Base-by-base conservation (phyloP, 2,113 vertebrate genomes). In the Phoxinus phoxinus region DNA sequence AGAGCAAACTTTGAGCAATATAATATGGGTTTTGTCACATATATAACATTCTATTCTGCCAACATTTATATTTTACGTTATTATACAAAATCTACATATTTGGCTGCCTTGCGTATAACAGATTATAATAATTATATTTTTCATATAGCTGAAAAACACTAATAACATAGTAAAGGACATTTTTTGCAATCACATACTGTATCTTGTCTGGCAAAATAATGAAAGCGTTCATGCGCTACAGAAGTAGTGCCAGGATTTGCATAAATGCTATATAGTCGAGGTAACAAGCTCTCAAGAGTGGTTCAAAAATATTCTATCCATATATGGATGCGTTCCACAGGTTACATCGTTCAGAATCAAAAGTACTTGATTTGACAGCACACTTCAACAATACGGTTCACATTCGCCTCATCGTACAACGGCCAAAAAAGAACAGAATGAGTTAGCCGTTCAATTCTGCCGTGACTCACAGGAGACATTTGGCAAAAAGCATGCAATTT, bases 401-500 rank as follows among this genome's bases (percentile, higher is more conserved):
- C 44, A 85, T 63, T 80, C 27, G 30, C 61, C 75, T 32, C 59
- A 76, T 77, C 67, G 51, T 37, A 69, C 67, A 25, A 10, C 9
- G 17, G 21, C 25, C 19, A 25, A 32, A 32, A 13, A 51, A 74
- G 79, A 37, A 77, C 27, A 19, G 37, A 35, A 61, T 27, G 37
- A 85, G 72, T 61, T 23, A 83, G 77, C 17, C 23, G 58, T 78
- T 73, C 80, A 76, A 79, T 85, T 82, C 65, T 61, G 17, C 15
- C 35, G 51, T 81, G 80, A 85, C 59, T 59, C 81, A 89, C 41
- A 86, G 44, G 58, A 84, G 84, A 76, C 85, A 61, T 80, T 85
- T 79, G 84, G 81, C 77, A 89, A 89, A 85, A 86, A 86, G 83
- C 59, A 77, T 82, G 81, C 87, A 81, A 86, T 89, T 87, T 89